Conservation (phyloP, 2,888 invertebrate genomes). For the Alsophila aescularia region DNA sequence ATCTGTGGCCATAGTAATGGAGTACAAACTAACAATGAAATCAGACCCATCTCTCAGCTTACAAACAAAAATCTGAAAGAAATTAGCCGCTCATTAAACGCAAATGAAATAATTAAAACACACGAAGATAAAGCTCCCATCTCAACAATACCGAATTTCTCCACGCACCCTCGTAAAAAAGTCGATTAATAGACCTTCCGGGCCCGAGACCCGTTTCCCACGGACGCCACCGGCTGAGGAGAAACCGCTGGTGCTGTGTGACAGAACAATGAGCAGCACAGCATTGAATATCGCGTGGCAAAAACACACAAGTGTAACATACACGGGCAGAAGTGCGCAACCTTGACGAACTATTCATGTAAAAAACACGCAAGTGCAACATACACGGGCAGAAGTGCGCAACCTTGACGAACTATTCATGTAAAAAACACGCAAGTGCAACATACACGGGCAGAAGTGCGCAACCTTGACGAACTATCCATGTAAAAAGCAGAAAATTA, state of each 20-base stretch:
- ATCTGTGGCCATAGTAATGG: too few relatives aligned
- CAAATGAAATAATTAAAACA: conserved; percentile 5
- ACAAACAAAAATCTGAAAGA: conserved; percentile 7
- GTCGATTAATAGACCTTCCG: conserved; percentile 54
- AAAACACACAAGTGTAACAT: conserved; percentile 40
- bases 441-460: conserved; percentile 22
- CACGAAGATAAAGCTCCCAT: conserved; percentile 4
- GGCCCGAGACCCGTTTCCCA: conserved; percentile 59
- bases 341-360: conserved; percentile 17
- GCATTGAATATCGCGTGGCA: conserved; percentile 45
- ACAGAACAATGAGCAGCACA: conserved; percentile 57
- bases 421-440: conserved; percentile 43
- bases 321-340: too few relatives aligned
- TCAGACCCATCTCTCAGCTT: not conserved
- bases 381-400: too few relatives aligned
- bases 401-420: conserved; percentile 15
- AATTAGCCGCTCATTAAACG: conserved; percentile 6
- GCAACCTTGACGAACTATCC: conserved; percentile 1
- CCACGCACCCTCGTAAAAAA: conserved; percentile 46
- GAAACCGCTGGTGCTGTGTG: conserved; percentile 42
- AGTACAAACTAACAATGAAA: not conserved
- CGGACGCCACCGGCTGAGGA: conserved; percentile 37
- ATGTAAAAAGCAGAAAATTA: too few relatives aligned
- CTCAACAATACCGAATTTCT: conserved; percentile 44
- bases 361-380: conserved; percentile 41